These are phyloP conservation scores for Conus canariensis DNA, from an alignment of 2,888 invertebrate genomes.

Conservation along the genomic window DNA sequence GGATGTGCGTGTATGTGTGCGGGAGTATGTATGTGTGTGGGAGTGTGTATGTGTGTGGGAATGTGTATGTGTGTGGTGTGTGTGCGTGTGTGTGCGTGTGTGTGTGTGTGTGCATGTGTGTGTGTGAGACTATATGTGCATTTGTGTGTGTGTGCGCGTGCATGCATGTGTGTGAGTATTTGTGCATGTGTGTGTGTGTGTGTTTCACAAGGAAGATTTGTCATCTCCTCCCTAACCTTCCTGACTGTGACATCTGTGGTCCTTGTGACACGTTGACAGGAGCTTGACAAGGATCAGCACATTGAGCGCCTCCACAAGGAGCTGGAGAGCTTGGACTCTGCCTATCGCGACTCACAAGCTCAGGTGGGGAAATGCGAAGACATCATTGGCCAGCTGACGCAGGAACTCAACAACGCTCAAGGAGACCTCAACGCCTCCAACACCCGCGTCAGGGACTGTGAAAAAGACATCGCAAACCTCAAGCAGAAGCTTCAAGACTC, in stretches of 20 bases:
- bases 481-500: constrained; percentile 67
- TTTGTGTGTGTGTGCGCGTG: too few species aligned
- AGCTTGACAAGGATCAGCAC: constrained; percentile 68
- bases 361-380: constrained; percentile 74
- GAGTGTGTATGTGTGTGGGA: too few species aligned
- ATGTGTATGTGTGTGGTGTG: neutral
- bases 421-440: constrained; percentile 70
- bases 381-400: constrained; percentile 74
- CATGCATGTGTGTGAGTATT: neutral
- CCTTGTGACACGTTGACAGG: constrained; percentile 50
- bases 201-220: neutral
- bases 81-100: neutral
- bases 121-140: too few species aligned
- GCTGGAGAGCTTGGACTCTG: constrained; percentile 68
- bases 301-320: constrained; percentile 68
- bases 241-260: too few species aligned
- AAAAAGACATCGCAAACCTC: constrained; percentile 68
- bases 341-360: constrained; percentile 68
- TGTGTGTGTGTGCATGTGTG: too few species aligned
- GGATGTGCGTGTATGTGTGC: too few species aligned
- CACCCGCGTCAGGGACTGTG: constrained; percentile 65
- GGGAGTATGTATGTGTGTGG: too few species aligned
- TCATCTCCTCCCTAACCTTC: too few species aligned
- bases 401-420: constrained; percentile 71
- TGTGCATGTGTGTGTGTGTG: neutral